Evolutionary conservation across 2,888 invertebrate genomes (phyloP), one percentile per base, ranked within the genome.

Genomic region (Lasioglossum vierecki): DNA sequence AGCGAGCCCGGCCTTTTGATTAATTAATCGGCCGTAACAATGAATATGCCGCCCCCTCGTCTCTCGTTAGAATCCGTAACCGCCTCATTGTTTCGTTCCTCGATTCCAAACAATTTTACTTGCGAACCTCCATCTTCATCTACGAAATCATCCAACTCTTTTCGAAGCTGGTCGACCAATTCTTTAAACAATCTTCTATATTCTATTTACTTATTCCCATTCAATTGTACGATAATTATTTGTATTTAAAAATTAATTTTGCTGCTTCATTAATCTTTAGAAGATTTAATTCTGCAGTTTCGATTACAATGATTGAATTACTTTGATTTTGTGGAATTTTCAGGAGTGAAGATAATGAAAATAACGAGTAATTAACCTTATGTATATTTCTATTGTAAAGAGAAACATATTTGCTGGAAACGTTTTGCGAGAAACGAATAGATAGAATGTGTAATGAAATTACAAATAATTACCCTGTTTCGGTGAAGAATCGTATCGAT

Each of bases 11-110:
- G 72, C 49, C 86, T 84, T 79, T 83, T 89, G 73, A 91, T 87
- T 91, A 91, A 90, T 90, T 90, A 91, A 88, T 89, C 82, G 79
- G 8, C 22, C 60, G 85, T 79, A 83, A 88, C 83, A 73, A 88
- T 49, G 76, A 63, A 74, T 74, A 70, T 22, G 73, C 74, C 39
- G 26, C 30, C 30, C 30, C 76, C 60, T 41, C 46, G 71, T 30
- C 26, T 68, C 44, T 72, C 39, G 66, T 15, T 49, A 9, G 4
- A 75, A 39, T 39, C 30, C 15, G 72, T 35, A 53, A 49, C 53
- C 22, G 35, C 35, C 53, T 11, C 35, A 30, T n/a, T 8, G 60
- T 81, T 74, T 39, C 39, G 22, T 74, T 30, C 44, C 11, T 30
- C 26, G 44, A 44, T 46, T 30, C 3, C 46, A 18, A 5, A 41